These are phyloP conservation scores for Channa striata DNA, from an alignment of 2,797 vertebrate genomes.

Conservation along the genomic window DNA sequence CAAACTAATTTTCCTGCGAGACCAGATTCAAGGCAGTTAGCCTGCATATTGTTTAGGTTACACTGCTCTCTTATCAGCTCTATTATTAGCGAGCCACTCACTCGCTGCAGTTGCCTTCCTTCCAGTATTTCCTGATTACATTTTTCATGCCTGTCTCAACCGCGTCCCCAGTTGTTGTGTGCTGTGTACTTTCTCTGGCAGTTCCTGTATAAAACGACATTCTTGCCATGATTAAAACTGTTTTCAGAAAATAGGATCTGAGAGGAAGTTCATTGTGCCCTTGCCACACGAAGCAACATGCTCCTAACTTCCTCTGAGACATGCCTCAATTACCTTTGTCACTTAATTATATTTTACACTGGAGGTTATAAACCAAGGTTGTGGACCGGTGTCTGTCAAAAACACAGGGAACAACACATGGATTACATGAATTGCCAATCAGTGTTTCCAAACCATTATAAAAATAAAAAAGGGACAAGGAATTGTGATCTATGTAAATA, in stretches of 20 bases:
- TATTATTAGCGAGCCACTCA: constrained; percentile 81
- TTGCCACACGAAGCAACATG: constrained; percentile 50
- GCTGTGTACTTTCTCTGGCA: constrained; percentile 65
- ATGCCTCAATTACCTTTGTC: constrained; percentile 69
- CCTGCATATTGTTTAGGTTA: constrained; percentile 70
- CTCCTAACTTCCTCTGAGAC: constrained; percentile 58
- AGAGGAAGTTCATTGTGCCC: constrained; percentile 60
- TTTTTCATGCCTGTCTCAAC: constrained; percentile 66
- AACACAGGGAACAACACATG: constrained; percentile 48
- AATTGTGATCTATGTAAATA: constrained; percentile 77
- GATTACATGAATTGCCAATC: constrained; percentile 47
- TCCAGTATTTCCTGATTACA: constrained; percentile 80
- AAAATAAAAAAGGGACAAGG: constrained; percentile 52
- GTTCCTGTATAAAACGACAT: constrained; percentile 57
- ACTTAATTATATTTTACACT: constrained; percentile 74
- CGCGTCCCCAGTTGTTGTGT: constrained; percentile 46
- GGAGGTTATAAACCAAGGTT: constrained; percentile 37
- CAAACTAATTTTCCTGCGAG: constrained; percentile 58
- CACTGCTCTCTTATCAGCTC: constrained; percentile 72
- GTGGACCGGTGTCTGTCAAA: constrained; percentile 44
- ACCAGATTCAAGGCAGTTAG: constrained; percentile 67
- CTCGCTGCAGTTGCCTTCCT: constrained; percentile 76
- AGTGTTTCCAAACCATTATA: constrained; percentile 48
- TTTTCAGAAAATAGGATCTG: constrained; percentile 58
- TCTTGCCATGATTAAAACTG: constrained; percentile 59